These are phyloP conservation scores for Nothoprocta perdicaria DNA, from an alignment of 2,113 vertebrate species.

Conservation along the genomic window DNA sequence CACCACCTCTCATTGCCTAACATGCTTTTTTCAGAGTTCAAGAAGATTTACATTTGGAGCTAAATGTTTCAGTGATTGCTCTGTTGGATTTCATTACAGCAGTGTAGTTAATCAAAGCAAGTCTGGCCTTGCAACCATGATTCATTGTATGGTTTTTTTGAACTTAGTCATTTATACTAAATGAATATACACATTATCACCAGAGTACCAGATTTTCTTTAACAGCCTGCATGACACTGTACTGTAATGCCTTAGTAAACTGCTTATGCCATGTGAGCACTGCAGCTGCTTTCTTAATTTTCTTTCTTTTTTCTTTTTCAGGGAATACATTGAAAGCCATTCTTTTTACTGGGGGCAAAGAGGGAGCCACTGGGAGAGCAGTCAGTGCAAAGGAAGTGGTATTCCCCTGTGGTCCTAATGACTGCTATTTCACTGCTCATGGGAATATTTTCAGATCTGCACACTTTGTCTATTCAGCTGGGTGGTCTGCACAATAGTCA, in stretches of 20 bases:
- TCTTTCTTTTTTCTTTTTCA: slow-evolving; percentile 10
- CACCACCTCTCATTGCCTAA: slow-evolving; percentile 73
- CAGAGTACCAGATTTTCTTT: slow-evolving; percentile 70
- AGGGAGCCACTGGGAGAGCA: not conserved
- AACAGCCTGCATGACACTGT: slow-evolving; percentile 65
- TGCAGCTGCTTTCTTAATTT: slow-evolving; percentile 21
- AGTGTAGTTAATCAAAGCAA: slow-evolving; percentile 84
- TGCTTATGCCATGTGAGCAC: slow-evolving; percentile 17
- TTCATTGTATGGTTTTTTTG: slow-evolving; percentile 80
- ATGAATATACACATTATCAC: slow-evolving; percentile 81
- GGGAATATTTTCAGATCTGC: slow-evolving; percentile 48
- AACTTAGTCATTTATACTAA: slow-evolving; percentile 80
- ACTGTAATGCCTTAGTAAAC: slow-evolving; percentile 72
- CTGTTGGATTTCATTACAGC: slow-evolving; percentile 85
- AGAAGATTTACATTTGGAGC: slow-evolving; percentile 85
- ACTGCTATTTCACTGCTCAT: not conserved
- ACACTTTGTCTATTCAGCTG: slow-evolving; percentile 15
- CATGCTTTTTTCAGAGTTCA: slow-evolving; percentile 79
- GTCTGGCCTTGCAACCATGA: slow-evolving; percentile 78
- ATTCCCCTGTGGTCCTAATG: not conserved
- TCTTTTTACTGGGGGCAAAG: not conserved
- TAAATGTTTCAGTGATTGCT: slow-evolving; percentile 87
- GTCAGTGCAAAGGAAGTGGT: not conserved
- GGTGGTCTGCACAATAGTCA: slow-evolving; percentile 57
- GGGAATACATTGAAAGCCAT: slow-evolving; percentile 37